These are phyloP conservation scores for Hipparchia sbordonii DNA, from an alignment of 2,888 invertebrate genomes.

Conservation along the genomic window DNA sequence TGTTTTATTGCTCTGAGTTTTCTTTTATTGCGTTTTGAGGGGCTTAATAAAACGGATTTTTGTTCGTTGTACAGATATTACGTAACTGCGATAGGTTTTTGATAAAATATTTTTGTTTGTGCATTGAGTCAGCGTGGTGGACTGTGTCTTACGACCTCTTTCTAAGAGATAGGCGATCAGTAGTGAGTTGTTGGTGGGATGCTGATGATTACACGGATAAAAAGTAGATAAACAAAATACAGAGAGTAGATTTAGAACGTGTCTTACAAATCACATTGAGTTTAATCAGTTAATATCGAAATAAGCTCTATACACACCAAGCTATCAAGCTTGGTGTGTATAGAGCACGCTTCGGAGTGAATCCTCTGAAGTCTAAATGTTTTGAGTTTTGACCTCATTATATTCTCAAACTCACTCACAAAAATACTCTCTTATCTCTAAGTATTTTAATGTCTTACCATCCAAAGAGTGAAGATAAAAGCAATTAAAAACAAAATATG, in stretches of 20 bases:
- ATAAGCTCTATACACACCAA: too few species aligned
- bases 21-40: conserved; percentile 32
- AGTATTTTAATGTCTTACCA: conserved; percentile 23
- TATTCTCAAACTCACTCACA: background rate
- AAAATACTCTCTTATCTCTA: conserved; percentile 16
- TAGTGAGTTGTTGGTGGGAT: too few species aligned
- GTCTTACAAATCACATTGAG: background rate
- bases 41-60: conserved; percentile 27
- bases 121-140: too few species aligned
- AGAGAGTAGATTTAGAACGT: too few species aligned
- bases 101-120: background rate
- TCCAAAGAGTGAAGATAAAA: conserved; percentile 29
- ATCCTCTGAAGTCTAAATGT: background rate
- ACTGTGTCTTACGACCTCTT: too few species aligned
- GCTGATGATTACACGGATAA: too few species aligned
- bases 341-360: too few species aligned
- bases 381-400: conserved; percentile 8
- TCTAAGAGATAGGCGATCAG: too few species aligned
- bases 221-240: too few species aligned
- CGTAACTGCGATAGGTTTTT: conserved; percentile 4
- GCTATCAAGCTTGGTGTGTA: too few species aligned
- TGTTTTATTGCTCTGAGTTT: conserved; percentile 33
- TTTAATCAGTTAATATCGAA: too few species aligned
- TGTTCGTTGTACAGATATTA: conserved; percentile 16
- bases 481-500: conserved; percentile 32